Conservation (phyloP, 2,888 invertebrate genomes). For the Sarcophaga variegata region DNA sequence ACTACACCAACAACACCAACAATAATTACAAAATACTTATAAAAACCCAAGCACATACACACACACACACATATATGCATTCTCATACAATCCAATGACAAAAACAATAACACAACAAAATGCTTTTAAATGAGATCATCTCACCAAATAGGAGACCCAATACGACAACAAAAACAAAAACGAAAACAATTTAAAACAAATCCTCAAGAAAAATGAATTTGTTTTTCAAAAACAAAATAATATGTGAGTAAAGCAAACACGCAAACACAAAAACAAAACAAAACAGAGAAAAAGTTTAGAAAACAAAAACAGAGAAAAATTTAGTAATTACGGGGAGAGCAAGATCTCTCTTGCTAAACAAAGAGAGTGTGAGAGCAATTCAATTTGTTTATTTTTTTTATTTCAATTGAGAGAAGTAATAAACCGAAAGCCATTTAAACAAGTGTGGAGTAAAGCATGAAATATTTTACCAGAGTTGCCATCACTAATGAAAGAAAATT, state of each 20-base stretch:
- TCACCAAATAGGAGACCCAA: constrained; percentile 46
- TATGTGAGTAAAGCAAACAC: not conserved
- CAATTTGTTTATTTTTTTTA: no score
- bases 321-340: no score
- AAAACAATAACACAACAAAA: not conserved
- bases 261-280: not conserved
- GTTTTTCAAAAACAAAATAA: not conserved
- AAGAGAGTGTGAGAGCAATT: no score
- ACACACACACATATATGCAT: no score
- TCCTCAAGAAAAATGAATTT: constrained; percentile 36
- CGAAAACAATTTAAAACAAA: constrained; percentile 12
- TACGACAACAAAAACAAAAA: not conserved
- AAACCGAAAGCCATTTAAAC: no score
- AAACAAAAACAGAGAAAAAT: no score
- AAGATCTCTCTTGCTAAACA: no score
- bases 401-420: no score
- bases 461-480: no score
- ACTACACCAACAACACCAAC: not conserved
- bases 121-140: constrained; percentile 48
- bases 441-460: no score
- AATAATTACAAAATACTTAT: not conserved
- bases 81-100: no score
- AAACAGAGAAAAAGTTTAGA: not conserved
- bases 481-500: no score
- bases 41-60: not conserved